Evolutionary conservation across 2,113 vertebrate species (phyloP).

Genomic region (Eurystomus gularis): DNA sequence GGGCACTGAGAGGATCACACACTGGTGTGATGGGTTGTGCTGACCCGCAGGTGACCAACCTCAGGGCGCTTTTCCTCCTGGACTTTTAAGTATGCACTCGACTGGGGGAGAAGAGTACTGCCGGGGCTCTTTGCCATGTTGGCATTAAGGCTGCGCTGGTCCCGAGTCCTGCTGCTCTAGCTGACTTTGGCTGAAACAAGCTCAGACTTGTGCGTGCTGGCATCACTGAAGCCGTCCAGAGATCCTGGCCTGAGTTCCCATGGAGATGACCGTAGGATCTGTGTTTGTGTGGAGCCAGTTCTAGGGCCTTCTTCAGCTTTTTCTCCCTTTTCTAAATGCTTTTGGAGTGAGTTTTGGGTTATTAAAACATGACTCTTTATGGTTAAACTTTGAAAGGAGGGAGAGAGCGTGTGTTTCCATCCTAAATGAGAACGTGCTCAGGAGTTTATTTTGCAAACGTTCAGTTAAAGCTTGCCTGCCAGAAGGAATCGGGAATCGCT

Average conservation of each 20-base stretch:
- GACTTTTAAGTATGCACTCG: rapidly evolving
- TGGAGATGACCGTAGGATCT: neutral
- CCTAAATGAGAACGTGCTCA: neutral
- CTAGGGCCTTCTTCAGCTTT: neutral
- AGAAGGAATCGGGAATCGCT: neutral
- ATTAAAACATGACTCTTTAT: neutral
- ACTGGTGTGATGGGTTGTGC: neutral
- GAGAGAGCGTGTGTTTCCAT: neutral
- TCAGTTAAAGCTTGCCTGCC: neutral
- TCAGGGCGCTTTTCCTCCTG: neutral
- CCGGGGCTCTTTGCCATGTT: neutral
- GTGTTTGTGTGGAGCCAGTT: neutral
- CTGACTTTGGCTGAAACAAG: neutral
- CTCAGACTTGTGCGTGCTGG: neutral
- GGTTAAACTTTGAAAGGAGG: neutral
- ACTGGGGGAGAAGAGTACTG: neutral
- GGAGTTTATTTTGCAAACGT: neutral
- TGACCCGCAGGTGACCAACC: neutral
- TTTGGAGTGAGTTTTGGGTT: neutral
- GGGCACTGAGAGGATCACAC: neutral
- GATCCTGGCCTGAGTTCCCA: neutral
- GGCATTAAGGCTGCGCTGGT: neutral
- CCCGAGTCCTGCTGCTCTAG: neutral
- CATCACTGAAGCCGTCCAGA: neutral
- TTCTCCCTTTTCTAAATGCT: neutral